Conservation (phyloP, 2,888 invertebrate species). For the Apodemia duryi region DNA sequence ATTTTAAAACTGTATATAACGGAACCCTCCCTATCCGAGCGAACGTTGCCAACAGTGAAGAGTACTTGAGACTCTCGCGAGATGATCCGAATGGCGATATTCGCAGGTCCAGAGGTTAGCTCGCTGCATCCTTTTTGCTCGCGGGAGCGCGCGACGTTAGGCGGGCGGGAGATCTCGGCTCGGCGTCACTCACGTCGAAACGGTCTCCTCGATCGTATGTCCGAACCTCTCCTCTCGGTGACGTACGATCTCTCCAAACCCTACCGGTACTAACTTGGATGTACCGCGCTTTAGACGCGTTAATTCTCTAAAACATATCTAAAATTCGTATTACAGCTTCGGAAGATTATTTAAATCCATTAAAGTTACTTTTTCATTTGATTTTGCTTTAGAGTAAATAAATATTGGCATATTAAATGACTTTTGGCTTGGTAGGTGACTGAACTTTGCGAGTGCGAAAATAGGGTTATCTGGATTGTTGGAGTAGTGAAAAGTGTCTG, state of each 20-base stretch:
- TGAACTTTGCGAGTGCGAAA: slow-evolving; percentile 45
- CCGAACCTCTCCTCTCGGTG: slow-evolving; percentile 72
- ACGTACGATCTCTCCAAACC: slow-evolving; percentile 56
- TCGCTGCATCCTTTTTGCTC: slow-evolving; percentile 75
- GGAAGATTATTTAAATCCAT: slow-evolving; percentile 16
- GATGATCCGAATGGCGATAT: slow-evolving; percentile 69
- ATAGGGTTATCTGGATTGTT: slow-evolving; percentile 64
- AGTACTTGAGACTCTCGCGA: slow-evolving; percentile 70
- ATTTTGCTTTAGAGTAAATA: slow-evolving; percentile 23
- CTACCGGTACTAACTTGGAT: slow-evolving; percentile 63
- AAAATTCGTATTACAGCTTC: slow-evolving; percentile 41
- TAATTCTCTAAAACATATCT: slow-evolving; percentile 42
- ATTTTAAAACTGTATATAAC: slow-evolving; percentile 40
- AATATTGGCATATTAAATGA: slow-evolving; percentile 15
- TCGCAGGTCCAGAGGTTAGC: slow-evolving; percentile 54
- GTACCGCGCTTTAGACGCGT: slow-evolving; percentile 50
- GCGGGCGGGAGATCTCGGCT: slow-evolving; percentile 65
- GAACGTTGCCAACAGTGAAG: slow-evolving; percentile 57
- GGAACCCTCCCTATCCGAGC: slow-evolving; percentile 71
- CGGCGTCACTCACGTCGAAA: slow-evolving; percentile 74
- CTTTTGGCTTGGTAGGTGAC: slow-evolving; percentile 30
- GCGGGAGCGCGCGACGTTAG: slow-evolving; percentile 55
- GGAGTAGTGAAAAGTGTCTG: slow-evolving; percentile 52
- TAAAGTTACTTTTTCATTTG: slow-evolving; percentile 16
- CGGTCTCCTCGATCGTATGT: slow-evolving; percentile 71